phyloP scores from a whole-genome alignment of 2,888 invertebrate species.

The Flexamia atlantica region DNA sequence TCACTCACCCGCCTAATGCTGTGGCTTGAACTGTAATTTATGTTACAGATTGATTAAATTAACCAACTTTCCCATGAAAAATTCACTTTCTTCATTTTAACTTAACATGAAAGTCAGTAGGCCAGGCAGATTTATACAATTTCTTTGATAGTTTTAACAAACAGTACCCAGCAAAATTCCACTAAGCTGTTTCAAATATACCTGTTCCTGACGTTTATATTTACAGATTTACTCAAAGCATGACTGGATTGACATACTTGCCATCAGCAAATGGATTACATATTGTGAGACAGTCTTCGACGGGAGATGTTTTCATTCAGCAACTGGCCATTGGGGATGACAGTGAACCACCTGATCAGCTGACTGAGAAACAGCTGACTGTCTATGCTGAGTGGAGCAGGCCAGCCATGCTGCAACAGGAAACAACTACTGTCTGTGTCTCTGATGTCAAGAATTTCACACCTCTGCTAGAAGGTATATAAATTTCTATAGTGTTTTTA shows the following conservation, averaged over 20 bases:
- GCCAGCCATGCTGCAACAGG: conserved; percentile 15
- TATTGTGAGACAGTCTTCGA: conserved; percentile 40
- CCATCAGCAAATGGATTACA: conserved; percentile 3
- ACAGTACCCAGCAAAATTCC: too few relatives aligned
- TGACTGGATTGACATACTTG: conserved; percentile 41
- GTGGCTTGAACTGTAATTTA: too few relatives aligned
- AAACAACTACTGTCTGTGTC: conserved; percentile 13
- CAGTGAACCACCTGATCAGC: not conserved
- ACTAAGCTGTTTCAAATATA: too few relatives aligned
- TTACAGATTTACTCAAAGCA: conserved; percentile 19
- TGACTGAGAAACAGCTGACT: conserved; percentile 1
- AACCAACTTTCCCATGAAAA: too few relatives aligned
- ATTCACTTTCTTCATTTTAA: too few relatives aligned
- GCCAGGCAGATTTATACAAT: too few relatives aligned
- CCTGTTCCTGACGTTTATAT: not conserved
- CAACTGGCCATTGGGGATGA: not conserved
- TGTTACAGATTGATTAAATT: too few relatives aligned
- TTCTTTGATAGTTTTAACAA: too few relatives aligned
- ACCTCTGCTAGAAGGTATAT: conserved; percentile 28
- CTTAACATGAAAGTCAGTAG: too few relatives aligned
- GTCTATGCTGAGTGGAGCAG: conserved; percentile 14
- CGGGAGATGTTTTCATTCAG: conserved; percentile 28
- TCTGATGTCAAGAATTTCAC: not conserved
- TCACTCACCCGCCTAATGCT: too few relatives aligned
- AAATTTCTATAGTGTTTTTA: not conserved